Conservation (phyloP, 64 coral and sea anemone species). For the Stylophora pistillata region DNA sequence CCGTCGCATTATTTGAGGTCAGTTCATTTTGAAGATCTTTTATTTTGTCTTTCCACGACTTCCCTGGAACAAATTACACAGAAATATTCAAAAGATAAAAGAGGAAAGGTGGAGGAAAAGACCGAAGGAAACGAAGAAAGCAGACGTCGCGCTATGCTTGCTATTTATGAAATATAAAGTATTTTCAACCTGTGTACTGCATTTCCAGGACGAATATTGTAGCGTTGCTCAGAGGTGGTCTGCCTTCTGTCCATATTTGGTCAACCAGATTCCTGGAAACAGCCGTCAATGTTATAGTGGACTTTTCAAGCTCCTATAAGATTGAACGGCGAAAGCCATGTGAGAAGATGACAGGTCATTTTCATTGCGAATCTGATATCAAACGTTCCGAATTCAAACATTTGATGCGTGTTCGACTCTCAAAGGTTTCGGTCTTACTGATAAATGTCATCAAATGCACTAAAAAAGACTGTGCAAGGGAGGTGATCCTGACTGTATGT, state of each 20-base stretch:
- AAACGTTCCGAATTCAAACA: too few relatives aligned
- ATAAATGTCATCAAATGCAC: too few relatives aligned
- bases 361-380: too few relatives aligned
- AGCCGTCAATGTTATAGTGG: constrained; percentile 28
- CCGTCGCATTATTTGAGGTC: constrained; percentile 59
- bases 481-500: too few relatives aligned
- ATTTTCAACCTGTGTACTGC: constrained; percentile 67
- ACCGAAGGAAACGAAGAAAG: not conserved
- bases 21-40: constrained; percentile 68
- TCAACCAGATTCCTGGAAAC: constrained; percentile 78
- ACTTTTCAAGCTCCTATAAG: constrained; percentile 42
- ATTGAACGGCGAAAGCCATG: not conserved
- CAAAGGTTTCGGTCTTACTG: too few relatives aligned
- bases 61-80: constrained; percentile 54
- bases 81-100: not conserved
- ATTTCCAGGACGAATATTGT: constrained; percentile 61
- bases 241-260: constrained; percentile 78
- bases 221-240: constrained; percentile 58
- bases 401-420: too few relatives aligned
- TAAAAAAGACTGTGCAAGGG: too few relatives aligned
- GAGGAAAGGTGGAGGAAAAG: not conserved
- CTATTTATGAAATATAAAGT: too few relatives aligned
- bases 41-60: constrained; percentile 84
- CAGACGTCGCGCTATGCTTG: not conserved
- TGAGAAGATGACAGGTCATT: too few relatives aligned